These are phyloP conservation scores for Heliconius erato DNA, from an alignment of 2,888 invertebrate genomes.

Conservation along the genomic window DNA sequence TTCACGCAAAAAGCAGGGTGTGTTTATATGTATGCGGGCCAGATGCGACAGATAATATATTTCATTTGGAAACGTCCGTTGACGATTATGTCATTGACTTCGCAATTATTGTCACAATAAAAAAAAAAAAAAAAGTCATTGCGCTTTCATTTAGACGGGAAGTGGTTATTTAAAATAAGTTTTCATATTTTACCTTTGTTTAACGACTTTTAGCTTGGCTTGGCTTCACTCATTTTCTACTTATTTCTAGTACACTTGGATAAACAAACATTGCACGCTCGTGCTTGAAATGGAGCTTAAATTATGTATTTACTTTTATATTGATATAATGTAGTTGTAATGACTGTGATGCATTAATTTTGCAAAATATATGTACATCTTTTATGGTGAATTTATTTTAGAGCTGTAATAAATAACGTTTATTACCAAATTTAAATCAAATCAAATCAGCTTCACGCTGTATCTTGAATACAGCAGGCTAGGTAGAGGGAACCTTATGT, in stretches of 20 bases:
- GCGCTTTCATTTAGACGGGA: conserved; percentile 40
- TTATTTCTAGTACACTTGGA: conserved; percentile 23
- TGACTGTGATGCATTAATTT: conserved; percentile 4
- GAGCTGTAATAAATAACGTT: not conserved
- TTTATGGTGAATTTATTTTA: conserved; percentile 1
- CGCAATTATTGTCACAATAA: conserved; percentile 41
- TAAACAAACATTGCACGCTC: conserved; percentile 29
- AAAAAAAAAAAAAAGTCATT: conserved; percentile 41
- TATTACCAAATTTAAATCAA: not conserved
- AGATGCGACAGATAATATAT: conserved; percentile 54
- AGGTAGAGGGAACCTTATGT: too few relatives aligned
- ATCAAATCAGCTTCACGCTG: too few relatives aligned
- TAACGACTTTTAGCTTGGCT: conserved; percentile 23
- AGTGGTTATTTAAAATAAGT: conserved; percentile 33
- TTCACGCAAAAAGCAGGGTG: conserved; percentile 52
- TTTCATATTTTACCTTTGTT: conserved; percentile 30
- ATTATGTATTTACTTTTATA: conserved; percentile 26
- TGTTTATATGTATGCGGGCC: conserved; percentile 53
- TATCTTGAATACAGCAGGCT: too few relatives aligned
- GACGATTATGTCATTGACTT: conserved; percentile 48
- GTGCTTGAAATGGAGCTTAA: conserved; percentile 9
- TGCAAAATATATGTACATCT: not conserved
- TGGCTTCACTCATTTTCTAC: conserved; percentile 22
- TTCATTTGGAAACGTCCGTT: conserved; percentile 50
- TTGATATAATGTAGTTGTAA: conserved; percentile 12